Conservation (phyloP, 2,888 invertebrate genomes). For the Graphium colonna region DNA sequence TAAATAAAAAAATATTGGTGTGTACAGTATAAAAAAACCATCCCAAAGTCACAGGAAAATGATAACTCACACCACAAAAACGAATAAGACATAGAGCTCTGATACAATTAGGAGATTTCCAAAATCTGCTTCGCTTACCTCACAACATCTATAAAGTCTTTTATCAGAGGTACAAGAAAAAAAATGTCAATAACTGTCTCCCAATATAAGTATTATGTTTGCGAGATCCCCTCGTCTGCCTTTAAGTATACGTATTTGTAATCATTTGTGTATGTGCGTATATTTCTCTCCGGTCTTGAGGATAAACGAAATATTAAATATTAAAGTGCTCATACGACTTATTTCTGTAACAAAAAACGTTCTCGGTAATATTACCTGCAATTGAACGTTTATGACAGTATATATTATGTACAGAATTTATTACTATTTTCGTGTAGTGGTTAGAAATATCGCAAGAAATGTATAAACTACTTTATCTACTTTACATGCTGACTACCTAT, state of each 20-base stretch:
- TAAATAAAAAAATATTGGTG: too few species aligned
- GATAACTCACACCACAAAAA: too few species aligned
- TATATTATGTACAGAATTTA: not conserved
- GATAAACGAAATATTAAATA: constrained; percentile 20
- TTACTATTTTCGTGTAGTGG: not conserved
- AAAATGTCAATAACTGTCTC: constrained; percentile 34
- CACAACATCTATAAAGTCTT: constrained; percentile 31
- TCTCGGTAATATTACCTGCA: not conserved
- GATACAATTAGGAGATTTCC: not conserved
- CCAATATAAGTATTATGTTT: constrained; percentile 31
- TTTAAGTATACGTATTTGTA: constrained; percentile 14
- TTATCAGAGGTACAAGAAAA: constrained; percentile 29
- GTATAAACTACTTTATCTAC: not conserved
- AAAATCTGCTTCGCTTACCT: constrained; percentile 21
- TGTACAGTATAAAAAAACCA: too few species aligned
- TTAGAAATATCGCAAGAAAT: not conserved
- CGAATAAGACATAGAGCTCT: too few species aligned
- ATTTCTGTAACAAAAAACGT: constrained; percentile 3
- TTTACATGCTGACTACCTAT: too few species aligned
- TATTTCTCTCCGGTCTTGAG: constrained; percentile 4
- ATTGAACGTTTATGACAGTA: constrained; percentile 8
- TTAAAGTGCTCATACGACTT: constrained; percentile 5
- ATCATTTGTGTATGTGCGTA: constrained; percentile 5
- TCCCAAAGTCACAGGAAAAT: too few species aligned
- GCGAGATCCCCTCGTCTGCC: constrained; percentile 16